Base-by-base conservation (phyloP, 2,797 vertebrate genomes). In the Pterois miles region DNA sequence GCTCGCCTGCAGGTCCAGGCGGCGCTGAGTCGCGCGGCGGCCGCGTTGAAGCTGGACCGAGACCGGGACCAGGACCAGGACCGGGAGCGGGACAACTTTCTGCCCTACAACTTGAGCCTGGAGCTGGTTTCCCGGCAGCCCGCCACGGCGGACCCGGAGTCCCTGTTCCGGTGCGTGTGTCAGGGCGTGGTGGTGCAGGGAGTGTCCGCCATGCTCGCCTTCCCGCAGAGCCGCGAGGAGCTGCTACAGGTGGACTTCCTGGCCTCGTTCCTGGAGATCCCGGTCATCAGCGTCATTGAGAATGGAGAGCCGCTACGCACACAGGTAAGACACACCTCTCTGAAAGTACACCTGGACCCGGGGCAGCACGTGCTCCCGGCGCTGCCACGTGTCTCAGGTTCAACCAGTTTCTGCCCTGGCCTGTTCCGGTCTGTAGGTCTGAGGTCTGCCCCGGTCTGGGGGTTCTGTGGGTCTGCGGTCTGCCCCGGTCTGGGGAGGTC, bases 171-270 rank as follows among this genome's bases (percentile, higher is more conserved):
- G 79, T 95, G 96, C 92, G 86, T 96, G 54, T 98, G 97, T 89
- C 93, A 94, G 92, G 93, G 94, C 20, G 92, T 97, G 90, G 94
- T 92, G 86, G 95, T 92, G 66, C 96, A 94, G 54, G 96, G 96
- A 7, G 96, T 97, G 76, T 96, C 95, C 18, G 97, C 97, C 6
- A 90, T 97, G 63, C 93, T 98, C 59, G 96, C 96, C 53, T 97
- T 98, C 92, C 97, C 97, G 29, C 96, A 96, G 80, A 96, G 90
- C 86, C 95, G 95, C 27, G 93, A 93, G 54, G 97, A 98, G 91
- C 92, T 98, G 80, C 94, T 97, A 59, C 97, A 97, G 92, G 86
- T 98, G 93, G 96, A 97, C 74, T 94, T 97, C 88, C 89, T 97
- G 92, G 94, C 97, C 63, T 94, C 96, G 23, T 93, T 95, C 83